Evolutionary conservation across 2,113 vertebrate genomes (phyloP).

Genomic region (Acanthisitta chloris): DNA sequence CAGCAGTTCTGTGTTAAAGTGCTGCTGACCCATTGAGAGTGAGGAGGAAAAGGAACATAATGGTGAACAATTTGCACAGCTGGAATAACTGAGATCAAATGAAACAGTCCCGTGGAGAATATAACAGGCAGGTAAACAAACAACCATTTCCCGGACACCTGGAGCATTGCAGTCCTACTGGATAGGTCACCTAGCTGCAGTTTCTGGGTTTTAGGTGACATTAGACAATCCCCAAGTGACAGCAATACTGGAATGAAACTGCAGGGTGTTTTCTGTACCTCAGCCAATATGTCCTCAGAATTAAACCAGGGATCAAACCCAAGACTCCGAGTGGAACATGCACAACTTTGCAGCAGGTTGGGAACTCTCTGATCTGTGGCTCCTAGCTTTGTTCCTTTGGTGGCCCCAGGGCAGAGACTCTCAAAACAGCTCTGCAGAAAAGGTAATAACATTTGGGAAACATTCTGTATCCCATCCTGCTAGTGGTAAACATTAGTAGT

Average conservation of each 20-base stretch:
- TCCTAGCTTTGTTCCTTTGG: background rate
- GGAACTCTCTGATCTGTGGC: background rate
- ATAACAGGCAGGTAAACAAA: background rate
- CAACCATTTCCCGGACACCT: background rate
- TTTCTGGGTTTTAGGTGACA: background rate
- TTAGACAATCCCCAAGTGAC: background rate
- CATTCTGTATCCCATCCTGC: background rate
- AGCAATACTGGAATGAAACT: background rate
- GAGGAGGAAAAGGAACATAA: background rate
- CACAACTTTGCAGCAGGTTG: background rate
- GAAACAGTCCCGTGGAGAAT: background rate
- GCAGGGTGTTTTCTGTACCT: background rate
- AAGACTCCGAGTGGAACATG: background rate
- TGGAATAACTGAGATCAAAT: background rate
- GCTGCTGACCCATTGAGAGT: background rate
- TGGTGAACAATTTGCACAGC: background rate
- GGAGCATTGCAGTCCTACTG: background rate
- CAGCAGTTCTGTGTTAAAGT: background rate
- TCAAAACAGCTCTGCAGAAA: background rate
- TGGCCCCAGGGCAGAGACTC: background rate
- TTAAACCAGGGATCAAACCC: background rate
- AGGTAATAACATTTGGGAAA: background rate
- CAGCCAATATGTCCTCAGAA: background rate
- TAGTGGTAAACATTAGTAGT: background rate
- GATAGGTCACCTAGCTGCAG: background rate